phyloP scores from a whole-genome alignment of 2,888 invertebrate genomes.

The Crossocerus cetratus region DNA sequence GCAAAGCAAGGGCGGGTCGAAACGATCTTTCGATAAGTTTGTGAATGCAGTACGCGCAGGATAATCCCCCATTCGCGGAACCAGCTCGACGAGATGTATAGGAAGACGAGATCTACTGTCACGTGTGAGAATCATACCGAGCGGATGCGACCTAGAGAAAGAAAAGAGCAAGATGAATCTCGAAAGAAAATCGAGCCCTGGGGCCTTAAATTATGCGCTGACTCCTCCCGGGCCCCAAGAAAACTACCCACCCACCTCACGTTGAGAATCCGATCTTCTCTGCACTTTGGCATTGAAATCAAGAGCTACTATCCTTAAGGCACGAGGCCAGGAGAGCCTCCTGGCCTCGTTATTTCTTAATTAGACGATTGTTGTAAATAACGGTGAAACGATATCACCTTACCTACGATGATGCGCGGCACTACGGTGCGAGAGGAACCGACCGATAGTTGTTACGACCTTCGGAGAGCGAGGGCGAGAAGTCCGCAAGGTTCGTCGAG shows the following conservation, averaged over 20 bases:
- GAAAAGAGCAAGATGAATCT: slow-evolving; percentile 31
- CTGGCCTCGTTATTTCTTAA: slow-evolving; percentile 12
- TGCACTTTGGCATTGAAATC: slow-evolving; percentile 7
- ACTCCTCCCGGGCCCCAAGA: slow-evolving; percentile 66
- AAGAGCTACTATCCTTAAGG: background rate
- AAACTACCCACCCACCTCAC: slow-evolving; percentile 42
- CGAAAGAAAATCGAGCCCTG: slow-evolving; percentile 68
- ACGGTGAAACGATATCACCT: background rate
- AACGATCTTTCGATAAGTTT: slow-evolving; percentile 40
- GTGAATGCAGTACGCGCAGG: slow-evolving; percentile 47
- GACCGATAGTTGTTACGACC: slow-evolving; percentile 3
- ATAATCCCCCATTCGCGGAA: slow-evolving; percentile 58
- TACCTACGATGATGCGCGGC: background rate
- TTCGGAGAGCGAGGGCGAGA: background rate
- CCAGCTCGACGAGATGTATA: slow-evolving; percentile 51
- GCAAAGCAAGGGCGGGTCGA: slow-evolving; percentile 36
- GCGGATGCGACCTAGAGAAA: slow-evolving; percentile 46
- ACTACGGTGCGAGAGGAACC: background rate
- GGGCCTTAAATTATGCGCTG: slow-evolving; percentile 73
- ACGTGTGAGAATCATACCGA: slow-evolving; percentile 9
- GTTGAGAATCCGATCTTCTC: slow-evolving; percentile 22
- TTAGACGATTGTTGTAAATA: slow-evolving; percentile 3
- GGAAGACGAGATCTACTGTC: too few species aligned
- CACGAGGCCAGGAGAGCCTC: slow-evolving; percentile 3
- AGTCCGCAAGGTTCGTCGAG: background rate